Percentiles rank a stretch among this genome's conserved stretches.
Conservation (phyloP, 2,888 invertebrate genomes). For the Oxyscelio sp. region DNA sequence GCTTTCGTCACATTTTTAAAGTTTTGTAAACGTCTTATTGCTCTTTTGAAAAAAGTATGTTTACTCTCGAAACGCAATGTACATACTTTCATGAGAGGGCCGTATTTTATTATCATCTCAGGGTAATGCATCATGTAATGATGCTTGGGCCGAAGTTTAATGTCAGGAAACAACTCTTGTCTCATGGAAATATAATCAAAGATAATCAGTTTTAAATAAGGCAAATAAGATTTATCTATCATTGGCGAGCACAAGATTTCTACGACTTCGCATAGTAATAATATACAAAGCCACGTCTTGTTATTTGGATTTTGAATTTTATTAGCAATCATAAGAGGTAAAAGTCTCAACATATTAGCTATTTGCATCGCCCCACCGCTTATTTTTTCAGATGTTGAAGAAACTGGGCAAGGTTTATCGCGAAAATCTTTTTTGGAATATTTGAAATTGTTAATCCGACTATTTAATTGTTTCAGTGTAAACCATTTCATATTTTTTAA, state of each 20-base stretch:
- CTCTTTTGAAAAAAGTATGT: slow-evolving; percentile 77
- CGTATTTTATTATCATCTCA: slow-evolving; percentile 64
- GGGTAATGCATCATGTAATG: slow-evolving; percentile 69
- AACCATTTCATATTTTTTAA: slow-evolving; percentile 61
- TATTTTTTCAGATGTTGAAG: slow-evolving; percentile 31
- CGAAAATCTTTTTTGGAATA: slow-evolving; percentile 53
- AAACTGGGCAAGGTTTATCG: slow-evolving; percentile 54
- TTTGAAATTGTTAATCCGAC: slow-evolving; percentile 37
- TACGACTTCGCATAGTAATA: slow-evolving; percentile 69
- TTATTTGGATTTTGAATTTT: slow-evolving; percentile 61
- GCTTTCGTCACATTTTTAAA: slow-evolving; percentile 30
- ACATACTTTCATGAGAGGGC: slow-evolving; percentile 73
- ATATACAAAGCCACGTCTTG: slow-evolving; percentile 60
- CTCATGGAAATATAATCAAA: slow-evolving; percentile 56
- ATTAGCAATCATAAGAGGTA: slow-evolving; percentile 57
- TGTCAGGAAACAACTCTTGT: slow-evolving; percentile 42
- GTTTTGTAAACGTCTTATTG: slow-evolving; percentile 31
- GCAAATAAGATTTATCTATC: slow-evolving; percentile 66
- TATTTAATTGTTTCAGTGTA: slow-evolving; percentile 54
- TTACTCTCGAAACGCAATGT: slow-evolving; percentile 78
- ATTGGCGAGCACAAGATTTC: slow-evolving; percentile 72
- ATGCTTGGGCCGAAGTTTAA: slow-evolving; percentile 71
- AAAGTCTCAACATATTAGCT: slow-evolving; percentile 56
- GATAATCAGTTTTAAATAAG: slow-evolving; percentile 55
- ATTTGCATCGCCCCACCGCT: slow-evolving; percentile 60